phyloP scores from a whole-genome alignment of 2,797 vertebrate genomes.

The Rhyacichthys aspro region DNA sequence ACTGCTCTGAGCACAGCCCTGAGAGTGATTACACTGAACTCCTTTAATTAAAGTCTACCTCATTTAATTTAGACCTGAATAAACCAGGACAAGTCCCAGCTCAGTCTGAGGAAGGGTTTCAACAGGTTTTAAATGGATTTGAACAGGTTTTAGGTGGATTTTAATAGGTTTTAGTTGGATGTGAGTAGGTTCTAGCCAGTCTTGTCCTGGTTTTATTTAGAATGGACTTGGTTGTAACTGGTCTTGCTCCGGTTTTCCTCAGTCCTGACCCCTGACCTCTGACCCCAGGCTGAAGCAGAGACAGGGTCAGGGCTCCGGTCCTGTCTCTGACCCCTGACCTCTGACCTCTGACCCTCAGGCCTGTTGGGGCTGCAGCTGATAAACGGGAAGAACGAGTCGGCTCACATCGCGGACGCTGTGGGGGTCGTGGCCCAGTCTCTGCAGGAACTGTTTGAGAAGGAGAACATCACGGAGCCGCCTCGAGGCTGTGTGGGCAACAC shows the following conservation, averaged over 20 bases:
- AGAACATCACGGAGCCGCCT: constrained; percentile 96
- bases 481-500: constrained; percentile 97
- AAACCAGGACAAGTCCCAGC: background rate
- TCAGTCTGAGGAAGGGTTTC: background rate
- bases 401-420: constrained; percentile 94
- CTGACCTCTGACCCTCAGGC: constrained; percentile 74
- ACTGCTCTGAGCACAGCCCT: constrained; percentile 1
- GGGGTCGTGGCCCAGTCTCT: constrained; percentile 94
- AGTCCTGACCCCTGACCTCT: no score
- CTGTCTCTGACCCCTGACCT: background rate
- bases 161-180: no score
- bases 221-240: no score
- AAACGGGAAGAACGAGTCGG: constrained; percentile 96
- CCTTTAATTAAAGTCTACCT: background rate
- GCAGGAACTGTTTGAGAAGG: constrained; percentile 97
- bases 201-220: no score
- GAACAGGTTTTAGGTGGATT: no score
- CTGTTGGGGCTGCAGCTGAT: constrained; percentile 96
- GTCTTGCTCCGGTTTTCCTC: no score
- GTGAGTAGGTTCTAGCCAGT: background rate
- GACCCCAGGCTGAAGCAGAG: no score
- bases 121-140: no score
- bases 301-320: background rate
- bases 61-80: background rate
- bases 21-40: constrained; percentile 2